Evolutionary conservation across 1,140 invertebrate species (phyloP).

Genomic region (Calosoma granatense): DNA sequence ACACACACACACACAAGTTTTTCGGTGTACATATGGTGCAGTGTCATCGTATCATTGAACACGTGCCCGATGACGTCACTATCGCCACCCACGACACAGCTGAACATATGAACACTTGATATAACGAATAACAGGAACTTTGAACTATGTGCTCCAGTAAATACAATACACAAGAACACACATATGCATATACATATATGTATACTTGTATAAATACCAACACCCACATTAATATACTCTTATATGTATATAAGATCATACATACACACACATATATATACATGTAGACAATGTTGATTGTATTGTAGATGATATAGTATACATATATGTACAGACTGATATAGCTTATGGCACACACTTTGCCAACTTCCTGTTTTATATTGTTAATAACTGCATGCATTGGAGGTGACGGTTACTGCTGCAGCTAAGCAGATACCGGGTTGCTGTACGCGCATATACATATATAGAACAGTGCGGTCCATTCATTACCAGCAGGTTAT

Average conservation of each 20-base stretch:
- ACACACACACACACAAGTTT: too few relatives aligned
- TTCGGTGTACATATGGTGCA: neutral
- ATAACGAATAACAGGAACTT: too few relatives aligned
- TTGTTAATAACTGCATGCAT: neutral
- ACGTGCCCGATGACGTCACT: neutral
- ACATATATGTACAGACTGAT: neutral
- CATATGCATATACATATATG: conserved; percentile 1
- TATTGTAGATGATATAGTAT: neutral
- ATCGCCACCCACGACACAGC: neutral
- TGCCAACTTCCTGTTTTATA: neutral
- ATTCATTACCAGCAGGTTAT: neutral
- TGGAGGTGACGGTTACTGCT: too few relatives aligned
- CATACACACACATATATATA: conserved; percentile 1
- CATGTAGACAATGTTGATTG: too few relatives aligned
- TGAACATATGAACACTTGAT: too few relatives aligned
- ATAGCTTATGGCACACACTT: too few relatives aligned
- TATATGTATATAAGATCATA: neutral
- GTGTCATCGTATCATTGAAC: neutral
- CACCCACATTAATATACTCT: too few relatives aligned
- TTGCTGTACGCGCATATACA: too few relatives aligned
- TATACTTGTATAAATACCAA: too few relatives aligned
- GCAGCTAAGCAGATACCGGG: neutral
- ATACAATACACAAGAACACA: too few relatives aligned
- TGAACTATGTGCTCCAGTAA: too few relatives aligned
- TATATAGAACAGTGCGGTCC: neutral